A percentile compares a stretch with the other conserved stretches of the same genome.
Conservation (phyloP, 2,797 vertebrate genomes). For the Hylomyscus alleni region DNA sequence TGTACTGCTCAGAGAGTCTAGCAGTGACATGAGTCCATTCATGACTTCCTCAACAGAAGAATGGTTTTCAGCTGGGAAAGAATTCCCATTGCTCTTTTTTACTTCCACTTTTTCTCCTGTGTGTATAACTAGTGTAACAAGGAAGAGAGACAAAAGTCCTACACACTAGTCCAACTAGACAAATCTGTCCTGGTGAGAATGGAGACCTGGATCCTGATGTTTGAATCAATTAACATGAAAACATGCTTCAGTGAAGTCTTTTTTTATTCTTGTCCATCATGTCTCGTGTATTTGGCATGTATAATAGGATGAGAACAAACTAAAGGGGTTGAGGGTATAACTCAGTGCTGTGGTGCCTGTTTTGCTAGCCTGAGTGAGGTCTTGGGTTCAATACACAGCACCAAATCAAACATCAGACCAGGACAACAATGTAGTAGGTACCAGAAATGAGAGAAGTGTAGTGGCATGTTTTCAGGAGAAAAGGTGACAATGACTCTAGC, state of each 20-base stretch:
- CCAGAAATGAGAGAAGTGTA: neutral
- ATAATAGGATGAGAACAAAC: neutral
- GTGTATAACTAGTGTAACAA: neutral
- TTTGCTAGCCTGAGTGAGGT: neutral
- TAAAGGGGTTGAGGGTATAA: neutral
- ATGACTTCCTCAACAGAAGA: neutral
- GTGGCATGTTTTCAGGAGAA: neutral
- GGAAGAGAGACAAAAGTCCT: neutral
- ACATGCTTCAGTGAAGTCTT: neutral
- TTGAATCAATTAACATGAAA: neutral
- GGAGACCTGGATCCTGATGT: neutral
- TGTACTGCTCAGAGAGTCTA: neutral
- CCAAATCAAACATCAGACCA: neutral
- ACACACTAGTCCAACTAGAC: neutral
- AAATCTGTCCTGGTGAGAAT: neutral
- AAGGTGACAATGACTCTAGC: neutral
- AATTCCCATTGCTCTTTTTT: neutral
- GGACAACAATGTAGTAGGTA: neutral
- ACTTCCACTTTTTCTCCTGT: neutral
- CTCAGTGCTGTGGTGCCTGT: neutral
- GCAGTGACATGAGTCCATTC: neutral
- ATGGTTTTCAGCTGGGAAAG: neutral
- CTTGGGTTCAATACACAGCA: neutral
- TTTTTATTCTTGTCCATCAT: neutral
- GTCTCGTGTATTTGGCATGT: neutral